These are phyloP conservation scores for Rhinoptilus africanus DNA, from an alignment of 2,113 vertebrate genomes.

Conservation along the genomic window DNA sequence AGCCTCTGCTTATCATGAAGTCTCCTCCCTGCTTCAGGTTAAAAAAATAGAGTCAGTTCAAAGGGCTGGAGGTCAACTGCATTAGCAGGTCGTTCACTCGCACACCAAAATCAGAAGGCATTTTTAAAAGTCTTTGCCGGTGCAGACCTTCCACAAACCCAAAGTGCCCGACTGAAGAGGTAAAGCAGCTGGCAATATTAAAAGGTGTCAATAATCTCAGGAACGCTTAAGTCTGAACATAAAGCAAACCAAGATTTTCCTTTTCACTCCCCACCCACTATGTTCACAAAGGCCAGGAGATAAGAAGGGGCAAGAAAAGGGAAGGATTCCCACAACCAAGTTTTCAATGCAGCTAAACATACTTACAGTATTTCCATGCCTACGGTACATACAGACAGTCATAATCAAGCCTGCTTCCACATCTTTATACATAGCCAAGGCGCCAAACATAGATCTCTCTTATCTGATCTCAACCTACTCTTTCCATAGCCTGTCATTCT, in stretches of 20 bases:
- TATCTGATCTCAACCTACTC: background rate
- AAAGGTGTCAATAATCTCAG: background rate
- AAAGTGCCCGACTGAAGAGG: background rate
- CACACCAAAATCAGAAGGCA: background rate
- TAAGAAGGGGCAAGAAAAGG: background rate
- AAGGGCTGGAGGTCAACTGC: background rate
- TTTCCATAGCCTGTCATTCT: background rate
- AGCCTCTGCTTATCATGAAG: background rate
- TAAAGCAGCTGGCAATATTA: background rate
- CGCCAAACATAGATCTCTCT: background rate
- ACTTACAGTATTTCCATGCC: background rate
- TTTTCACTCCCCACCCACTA: background rate
- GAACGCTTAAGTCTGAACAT: background rate
- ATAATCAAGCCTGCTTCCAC: background rate
- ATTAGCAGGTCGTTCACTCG: background rate
- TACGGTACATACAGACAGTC: background rate
- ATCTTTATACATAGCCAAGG: background rate
- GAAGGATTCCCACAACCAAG: background rate
- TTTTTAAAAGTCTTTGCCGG: background rate
- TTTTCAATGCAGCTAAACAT: background rate
- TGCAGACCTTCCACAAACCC: background rate
- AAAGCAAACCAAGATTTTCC: background rate
- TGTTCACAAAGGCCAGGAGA: background rate
- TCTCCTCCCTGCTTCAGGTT: background rate
- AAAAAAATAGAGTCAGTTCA: background rate